phyloP scores from a whole-genome alignment of 2,888 invertebrate genomes.

The Heliconius ethilla region DNA sequence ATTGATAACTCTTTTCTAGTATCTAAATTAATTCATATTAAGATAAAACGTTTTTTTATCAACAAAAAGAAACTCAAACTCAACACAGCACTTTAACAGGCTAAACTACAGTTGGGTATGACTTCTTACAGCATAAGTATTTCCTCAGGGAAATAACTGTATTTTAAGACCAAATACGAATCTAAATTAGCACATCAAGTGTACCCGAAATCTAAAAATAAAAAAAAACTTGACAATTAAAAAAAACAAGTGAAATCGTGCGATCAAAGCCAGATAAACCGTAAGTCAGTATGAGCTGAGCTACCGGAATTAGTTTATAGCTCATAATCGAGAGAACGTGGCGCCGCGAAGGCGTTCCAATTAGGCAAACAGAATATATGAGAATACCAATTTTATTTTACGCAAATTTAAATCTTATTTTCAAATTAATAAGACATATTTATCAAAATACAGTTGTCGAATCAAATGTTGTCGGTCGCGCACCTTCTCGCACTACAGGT shows the following conservation, averaged over 20 bases:
- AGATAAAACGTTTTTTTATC: no score
- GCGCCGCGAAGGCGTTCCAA: conserved; percentile 75
- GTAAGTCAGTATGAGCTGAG: conserved; percentile 67
- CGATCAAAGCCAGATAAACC: conserved; percentile 58
- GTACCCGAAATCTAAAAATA: neutral
- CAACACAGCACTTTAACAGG: no score
- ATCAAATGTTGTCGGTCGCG: conserved; percentile 21
- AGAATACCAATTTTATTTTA: conserved; percentile 34
- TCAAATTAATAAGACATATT: neutral
- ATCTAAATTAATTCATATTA: no score
- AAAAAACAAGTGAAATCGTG: conserved; percentile 46
- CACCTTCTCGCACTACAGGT: conserved; percentile 75
- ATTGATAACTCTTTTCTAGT: no score
- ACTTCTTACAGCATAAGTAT: no score
- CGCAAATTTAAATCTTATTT: conserved; percentile 50
- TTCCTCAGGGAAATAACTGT: no score
- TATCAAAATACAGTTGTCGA: conserved; percentile 3
- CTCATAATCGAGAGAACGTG: conserved; percentile 71
- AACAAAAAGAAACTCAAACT: no score
- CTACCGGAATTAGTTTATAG: conserved; percentile 81
- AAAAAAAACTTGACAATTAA: neutral
- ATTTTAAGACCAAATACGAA: neutral
- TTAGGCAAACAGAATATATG: conserved; percentile 51
- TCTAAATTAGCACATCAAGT: neutral
- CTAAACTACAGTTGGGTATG: no score